A percentile compares a stretch with the other conserved stretches of the same genome.
These are phyloP conservation scores for Dascyllus trimaculatus DNA, from an alignment of 2,113 vertebrate species.

Conservation along the genomic window DNA sequence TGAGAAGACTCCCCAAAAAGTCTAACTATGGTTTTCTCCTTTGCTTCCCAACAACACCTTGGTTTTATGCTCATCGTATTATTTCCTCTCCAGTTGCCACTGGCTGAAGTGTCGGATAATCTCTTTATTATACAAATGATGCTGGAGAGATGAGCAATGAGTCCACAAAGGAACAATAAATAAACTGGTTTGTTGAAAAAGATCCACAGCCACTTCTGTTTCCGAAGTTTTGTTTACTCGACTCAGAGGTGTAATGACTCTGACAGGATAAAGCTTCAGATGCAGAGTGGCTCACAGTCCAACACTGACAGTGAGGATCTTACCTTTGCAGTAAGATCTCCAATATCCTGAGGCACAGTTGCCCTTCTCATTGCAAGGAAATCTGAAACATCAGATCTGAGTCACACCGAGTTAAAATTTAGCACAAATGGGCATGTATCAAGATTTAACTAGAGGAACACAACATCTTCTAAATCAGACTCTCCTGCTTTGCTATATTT, in stretches of 20 bases:
- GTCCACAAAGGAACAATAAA: constrained; percentile 9
- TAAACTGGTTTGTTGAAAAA: background rate
- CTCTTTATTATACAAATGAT: constrained; percentile 30
- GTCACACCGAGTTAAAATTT: background rate
- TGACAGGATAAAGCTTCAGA: constrained; percentile 13
- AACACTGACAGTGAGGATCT: constrained; percentile 2
- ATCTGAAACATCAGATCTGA: background rate
- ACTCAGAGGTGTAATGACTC: constrained; percentile 29
- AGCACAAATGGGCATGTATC: background rate
- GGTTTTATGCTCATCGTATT: background rate
- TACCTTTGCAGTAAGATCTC: constrained; percentile 20
- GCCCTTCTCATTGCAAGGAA: background rate
- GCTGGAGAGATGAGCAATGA: constrained; percentile 27
- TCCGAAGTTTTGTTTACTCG: constrained; percentile 33
- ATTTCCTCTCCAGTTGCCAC: constrained; percentile 21
- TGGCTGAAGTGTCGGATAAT: constrained; percentile 15
- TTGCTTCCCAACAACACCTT: constrained; percentile 1
- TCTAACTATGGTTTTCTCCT: background rate
- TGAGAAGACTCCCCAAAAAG: background rate
- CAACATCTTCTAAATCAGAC: background rate
- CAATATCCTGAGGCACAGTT: background rate
- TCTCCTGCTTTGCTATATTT: background rate
- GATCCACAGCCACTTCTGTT: background rate
- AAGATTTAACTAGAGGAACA: background rate
- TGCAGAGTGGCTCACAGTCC: constrained; percentile 2